Conservation (phyloP, 2,113 vertebrate species). For the Rhinogobius similis region DNA sequence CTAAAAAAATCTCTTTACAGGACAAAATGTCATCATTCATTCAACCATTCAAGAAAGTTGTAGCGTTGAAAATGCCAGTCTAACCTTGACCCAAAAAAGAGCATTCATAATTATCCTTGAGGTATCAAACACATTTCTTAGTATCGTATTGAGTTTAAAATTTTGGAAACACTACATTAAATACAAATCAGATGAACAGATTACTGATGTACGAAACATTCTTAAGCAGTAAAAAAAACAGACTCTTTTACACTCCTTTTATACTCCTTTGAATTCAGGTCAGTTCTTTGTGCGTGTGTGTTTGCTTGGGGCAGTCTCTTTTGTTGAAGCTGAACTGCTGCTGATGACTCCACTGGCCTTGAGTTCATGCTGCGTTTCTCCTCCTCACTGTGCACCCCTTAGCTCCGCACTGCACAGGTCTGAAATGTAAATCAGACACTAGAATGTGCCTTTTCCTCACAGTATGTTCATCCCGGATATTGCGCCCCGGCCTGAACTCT, state of each 20-base stretch:
- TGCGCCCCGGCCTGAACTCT: conserved; percentile 13
- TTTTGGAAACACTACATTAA: too few relatives aligned
- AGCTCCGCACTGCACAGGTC: conserved; percentile 37
- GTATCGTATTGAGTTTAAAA: too few relatives aligned
- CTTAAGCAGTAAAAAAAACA: too few relatives aligned
- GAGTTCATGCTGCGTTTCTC: conserved; percentile 6
- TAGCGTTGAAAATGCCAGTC: too few relatives aligned
- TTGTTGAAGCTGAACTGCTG: conserved; percentile 18
- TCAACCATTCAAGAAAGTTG: too few relatives aligned
- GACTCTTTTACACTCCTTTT: not conserved
- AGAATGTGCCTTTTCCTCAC: not conserved
- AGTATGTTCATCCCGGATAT: conserved; percentile 13
- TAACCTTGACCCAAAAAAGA: too few relatives aligned
- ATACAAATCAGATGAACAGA: too few relatives aligned
- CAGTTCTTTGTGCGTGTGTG: not conserved
- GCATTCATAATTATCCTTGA: too few relatives aligned
- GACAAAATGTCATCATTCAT: too few relatives aligned
- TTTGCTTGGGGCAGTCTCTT: conserved; percentile 19
- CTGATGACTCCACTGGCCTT: conserved; percentile 23
- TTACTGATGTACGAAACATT: too few relatives aligned
- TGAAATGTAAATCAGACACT: conserved; percentile 43
- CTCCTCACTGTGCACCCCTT: conserved; percentile 39
- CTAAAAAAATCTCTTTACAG: too few relatives aligned
- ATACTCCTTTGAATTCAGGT: not conserved
- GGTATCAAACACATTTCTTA: too few relatives aligned